Percentiles rank a stretch among this genome's conserved stretches.
phyloP scores from a whole-genome alignment of 2,888 invertebrate genomes.

The Aricia artaxerxes region DNA sequence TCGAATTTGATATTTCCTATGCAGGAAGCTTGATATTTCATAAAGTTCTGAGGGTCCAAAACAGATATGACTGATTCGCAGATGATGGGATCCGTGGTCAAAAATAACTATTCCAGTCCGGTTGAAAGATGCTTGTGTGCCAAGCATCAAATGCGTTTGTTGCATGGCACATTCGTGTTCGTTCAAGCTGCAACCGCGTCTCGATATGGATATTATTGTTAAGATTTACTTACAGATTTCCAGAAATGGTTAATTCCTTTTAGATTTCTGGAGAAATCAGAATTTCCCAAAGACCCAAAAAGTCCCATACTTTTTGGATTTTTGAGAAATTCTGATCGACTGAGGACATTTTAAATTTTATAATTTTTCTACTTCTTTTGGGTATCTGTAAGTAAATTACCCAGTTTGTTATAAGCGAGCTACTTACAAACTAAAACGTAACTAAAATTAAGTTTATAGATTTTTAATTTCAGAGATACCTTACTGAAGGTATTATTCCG shows the following conservation, averaged over 20 bases:
- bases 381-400: slow-evolving; percentile 37
- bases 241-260: neutral
- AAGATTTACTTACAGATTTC: slow-evolving; percentile 26
- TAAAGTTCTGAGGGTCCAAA: neutral
- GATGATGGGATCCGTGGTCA: slow-evolving; percentile 6
- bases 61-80: neutral
- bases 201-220: slow-evolving; percentile 24
- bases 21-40: neutral
- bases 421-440: slow-evolving; percentile 52
- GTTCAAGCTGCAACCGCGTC: slow-evolving; percentile 4
- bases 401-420: slow-evolving; percentile 47
- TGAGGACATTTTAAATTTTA: neutral
- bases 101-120: neutral
- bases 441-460: slow-evolving; percentile 40
- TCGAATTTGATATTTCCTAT: neutral
- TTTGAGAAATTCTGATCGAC: no score
- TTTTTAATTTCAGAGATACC: slow-evolving; percentile 45
- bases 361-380: neutral
- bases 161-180: slow-evolving; percentile 17
- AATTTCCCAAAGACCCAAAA: neutral
- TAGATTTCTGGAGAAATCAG: neutral
- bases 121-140: slow-evolving; percentile 4
- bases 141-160: slow-evolving; percentile 23
- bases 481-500: slow-evolving; percentile 51
- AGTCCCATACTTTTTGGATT: neutral